A percentile compares a stretch with the other conserved stretches of the same genome.
phyloP scores from a whole-genome alignment of 2,888 invertebrate species.

The Cheilosia grossa region DNA sequence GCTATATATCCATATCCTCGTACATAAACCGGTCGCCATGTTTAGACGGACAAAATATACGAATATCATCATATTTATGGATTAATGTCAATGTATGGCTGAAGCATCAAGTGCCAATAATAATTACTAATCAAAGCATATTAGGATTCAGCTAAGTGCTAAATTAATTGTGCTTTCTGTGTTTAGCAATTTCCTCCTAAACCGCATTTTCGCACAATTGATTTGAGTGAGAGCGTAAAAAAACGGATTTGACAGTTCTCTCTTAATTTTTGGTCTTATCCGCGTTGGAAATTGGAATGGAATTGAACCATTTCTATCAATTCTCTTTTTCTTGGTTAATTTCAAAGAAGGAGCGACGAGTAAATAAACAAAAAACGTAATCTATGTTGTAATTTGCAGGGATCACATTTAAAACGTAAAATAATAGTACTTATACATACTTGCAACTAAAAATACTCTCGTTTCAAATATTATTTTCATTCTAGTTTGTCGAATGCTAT shows the following conservation, averaged over 20 bases:
- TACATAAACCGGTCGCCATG: slow-evolving; percentile 32
- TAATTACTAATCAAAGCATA: no score
- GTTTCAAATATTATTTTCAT: background rate
- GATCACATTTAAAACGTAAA: slow-evolving; percentile 27
- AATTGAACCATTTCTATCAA: slow-evolving; percentile 25
- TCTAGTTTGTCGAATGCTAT: background rate
- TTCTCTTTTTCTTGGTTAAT: slow-evolving; percentile 18
- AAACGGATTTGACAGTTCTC: slow-evolving; percentile 28
- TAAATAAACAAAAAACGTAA: slow-evolving; percentile 61
- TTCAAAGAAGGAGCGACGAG: slow-evolving; percentile 49
- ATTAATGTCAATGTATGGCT: no score
- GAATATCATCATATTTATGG: background rate
- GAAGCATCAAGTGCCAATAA: no score
- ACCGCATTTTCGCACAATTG: background rate
- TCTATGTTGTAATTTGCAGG: slow-evolving; percentile 46
- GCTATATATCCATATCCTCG: background rate
- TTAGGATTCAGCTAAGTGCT: no score
- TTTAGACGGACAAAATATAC: slow-evolving; percentile 5
- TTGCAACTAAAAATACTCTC: slow-evolving; percentile 44
- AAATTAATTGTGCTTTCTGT: no score
- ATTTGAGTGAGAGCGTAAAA: background rate
- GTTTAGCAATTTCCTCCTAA: no score
- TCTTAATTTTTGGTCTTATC: background rate
- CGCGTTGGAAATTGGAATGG: slow-evolving; percentile 1
- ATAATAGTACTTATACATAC: slow-evolving; percentile 10